Percentiles rank a stretch among this genome's conserved stretches.
Conservation (phyloP, 2,797 vertebrate genomes). For the Spinibarbus caldwelli region DNA sequence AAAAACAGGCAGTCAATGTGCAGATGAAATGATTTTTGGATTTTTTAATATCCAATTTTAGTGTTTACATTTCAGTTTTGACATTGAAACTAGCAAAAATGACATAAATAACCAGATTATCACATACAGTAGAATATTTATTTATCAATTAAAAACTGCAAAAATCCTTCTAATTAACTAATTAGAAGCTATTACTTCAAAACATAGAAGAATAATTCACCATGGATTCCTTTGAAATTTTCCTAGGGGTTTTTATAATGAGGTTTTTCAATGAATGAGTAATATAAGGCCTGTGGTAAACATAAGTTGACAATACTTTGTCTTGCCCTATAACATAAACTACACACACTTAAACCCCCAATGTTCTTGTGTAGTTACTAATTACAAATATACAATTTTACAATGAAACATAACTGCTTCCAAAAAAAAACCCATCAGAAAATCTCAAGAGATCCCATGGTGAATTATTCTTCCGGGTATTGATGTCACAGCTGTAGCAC, state of each 20-base stretch:
- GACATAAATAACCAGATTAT: neutral
- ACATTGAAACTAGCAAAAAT: neutral
- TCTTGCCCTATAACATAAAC: neutral
- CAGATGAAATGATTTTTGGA: neutral
- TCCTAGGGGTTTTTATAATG: neutral
- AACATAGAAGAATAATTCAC: neutral
- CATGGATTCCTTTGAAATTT: neutral
- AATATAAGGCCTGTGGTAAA: neutral
- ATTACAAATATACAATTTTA: neutral
- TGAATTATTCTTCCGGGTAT: neutral
- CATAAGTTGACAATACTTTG: neutral
- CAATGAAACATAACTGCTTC: neutral
- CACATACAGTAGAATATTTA: neutral
- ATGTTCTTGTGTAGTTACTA: neutral
- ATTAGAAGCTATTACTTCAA: neutral
- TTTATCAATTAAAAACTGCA: neutral
- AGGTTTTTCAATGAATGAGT: neutral
- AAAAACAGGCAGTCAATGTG: neutral
- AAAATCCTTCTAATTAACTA: neutral
- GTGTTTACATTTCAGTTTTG: neutral
- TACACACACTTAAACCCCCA: neutral
- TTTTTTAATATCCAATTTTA: neutral
- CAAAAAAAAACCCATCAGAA: neutral
- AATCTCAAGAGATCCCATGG: neutral
- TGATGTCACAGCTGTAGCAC: neutral